Evolutionary conservation across 2,888 invertebrate species (phyloP), one percentile per base, ranked within the genome.

Genomic region (Parnassius orleans): DNA sequence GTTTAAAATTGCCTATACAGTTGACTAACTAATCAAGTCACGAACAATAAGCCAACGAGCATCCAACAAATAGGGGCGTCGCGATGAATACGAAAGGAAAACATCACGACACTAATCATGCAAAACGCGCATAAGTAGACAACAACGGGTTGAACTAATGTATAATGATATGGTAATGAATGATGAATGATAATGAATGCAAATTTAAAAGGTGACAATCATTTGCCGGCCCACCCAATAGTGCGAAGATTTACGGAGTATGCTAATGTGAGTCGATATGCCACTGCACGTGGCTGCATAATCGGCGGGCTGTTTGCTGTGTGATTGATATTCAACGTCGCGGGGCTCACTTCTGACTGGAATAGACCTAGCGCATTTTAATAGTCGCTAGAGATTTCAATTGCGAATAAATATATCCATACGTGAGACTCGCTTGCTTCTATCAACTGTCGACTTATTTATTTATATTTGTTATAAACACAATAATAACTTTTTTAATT

Each of bases 171-270:
- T 62, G 67, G 69, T 67, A 68, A 70, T 71, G 69, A 68, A 68
- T 68, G 70, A 76, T 71, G 72, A 72, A 87, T 83, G 83, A 72
- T 84, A 89, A 90, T 86, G 76, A 76, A 90, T 89, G 90, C 84
- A 89, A 90, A 90, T 89, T 85, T 87, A 87, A 85, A 86, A 86
- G 86, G 87, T 87, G 90, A 89, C 88, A 88, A 88, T 86, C 84
- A 86, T 81, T 81, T 81, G 84, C 80, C 80, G 80, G 84, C 75
- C 86, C 87, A 86, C 86, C 87, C 88, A 87, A 83, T 84, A 73
- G 77, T 73, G 73, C 63, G 64, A 72, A 79, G 83, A 86, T 84
- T 84, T 79, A 78, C 76, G 70, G 76, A 72, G 80, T 81, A 87
- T 86, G 86, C 72, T 81, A 86, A 87, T 87, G 75, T 60, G 67